These are phyloP conservation scores for Drosophila setifemur DNA, from an alignment of 1,140 invertebrate species.

Conservation along the genomic window DNA sequence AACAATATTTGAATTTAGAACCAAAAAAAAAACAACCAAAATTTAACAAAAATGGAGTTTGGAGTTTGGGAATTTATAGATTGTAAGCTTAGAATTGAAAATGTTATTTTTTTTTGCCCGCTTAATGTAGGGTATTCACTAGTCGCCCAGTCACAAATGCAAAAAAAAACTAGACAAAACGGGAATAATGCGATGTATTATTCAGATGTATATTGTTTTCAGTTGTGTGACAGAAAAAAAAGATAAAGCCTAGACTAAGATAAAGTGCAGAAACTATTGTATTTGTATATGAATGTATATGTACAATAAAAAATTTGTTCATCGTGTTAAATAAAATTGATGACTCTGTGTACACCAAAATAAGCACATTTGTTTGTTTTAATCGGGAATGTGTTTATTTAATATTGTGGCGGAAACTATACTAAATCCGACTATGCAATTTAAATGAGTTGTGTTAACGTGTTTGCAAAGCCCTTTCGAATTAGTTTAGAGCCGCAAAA, in stretches of 20 bases:
- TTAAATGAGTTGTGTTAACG: neutral
- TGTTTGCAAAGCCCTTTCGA: neutral
- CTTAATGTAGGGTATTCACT: constrained; percentile 40
- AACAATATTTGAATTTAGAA: constrained; percentile 65
- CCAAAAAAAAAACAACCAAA: constrained; percentile 8
- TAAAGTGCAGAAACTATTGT: constrained; percentile 30
- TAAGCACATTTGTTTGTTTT: neutral
- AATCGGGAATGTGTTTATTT: neutral
- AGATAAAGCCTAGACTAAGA: constrained; percentile 31
- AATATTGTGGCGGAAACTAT: no score
- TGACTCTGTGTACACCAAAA: constrained; percentile 42
- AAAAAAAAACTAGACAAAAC: neutral
- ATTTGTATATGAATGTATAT: constrained; percentile 62
- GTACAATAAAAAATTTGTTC: constrained; percentile 59
- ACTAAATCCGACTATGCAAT: no score
- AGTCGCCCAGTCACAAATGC: constrained; percentile 14
- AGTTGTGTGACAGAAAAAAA: constrained; percentile 14
- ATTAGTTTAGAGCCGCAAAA: no score
- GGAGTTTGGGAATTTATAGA: constrained; percentile 46
- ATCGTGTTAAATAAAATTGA: constrained; percentile 68
- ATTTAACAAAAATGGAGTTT: constrained; percentile 3
- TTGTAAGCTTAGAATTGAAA: constrained; percentile 19
- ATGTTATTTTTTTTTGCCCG: constrained; percentile 15
- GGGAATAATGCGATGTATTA: no score
- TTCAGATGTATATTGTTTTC: constrained; percentile 1